Evolutionary conservation across 2,888 invertebrate species (phyloP), one percentile per base, ranked within the genome.

Genomic region (Phengaris arion): DNA sequence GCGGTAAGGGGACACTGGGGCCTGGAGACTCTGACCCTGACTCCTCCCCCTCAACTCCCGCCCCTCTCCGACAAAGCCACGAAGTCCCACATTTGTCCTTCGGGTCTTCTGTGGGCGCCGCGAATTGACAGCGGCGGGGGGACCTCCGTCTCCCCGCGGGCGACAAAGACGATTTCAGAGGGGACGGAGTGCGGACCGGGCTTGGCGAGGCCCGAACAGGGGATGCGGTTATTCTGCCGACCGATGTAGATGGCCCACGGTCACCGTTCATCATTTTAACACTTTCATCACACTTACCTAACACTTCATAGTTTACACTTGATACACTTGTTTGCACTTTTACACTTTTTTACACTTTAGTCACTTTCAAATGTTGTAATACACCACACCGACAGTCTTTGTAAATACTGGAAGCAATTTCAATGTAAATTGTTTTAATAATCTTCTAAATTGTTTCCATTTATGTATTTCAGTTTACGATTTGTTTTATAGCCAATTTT

Each of bases 51-150:
- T 91, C 92, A 0, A 91, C 92, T 0, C 90, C 92, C 0, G 92
- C 94, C 0, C 94, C 94, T 6, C 94, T 81, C 6, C 94, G 83
- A 78, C 94, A 94, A 64, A 94, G 80, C 94, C 94, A 94, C 3
- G 93, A 93, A 0, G 90, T 81, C 2, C 93, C 94, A 78, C 93
- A 94, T 80, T 92, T 94, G 77, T 93, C 94, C 79, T 85, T 84
- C 0, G 88, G 83, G 81, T 91, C 92, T 74, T 93, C 93, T 0
- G 82, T 83, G 0, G 92, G 91, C 0, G 92, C 86, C 0, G 93
- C 90, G 77, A 93, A 94, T 86, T 94, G 94, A 78, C 94, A 94
- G 69, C 88, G 84, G 35, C 91, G 81, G 0, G 92, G 92, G 0
- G 92, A 91, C 64, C 87, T 82, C 78, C 87, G 86, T 74, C 87